These are phyloP conservation scores for Strigamia maritima DNA, from an alignment of 2,888 invertebrate species.

Conservation along the genomic window DNA sequence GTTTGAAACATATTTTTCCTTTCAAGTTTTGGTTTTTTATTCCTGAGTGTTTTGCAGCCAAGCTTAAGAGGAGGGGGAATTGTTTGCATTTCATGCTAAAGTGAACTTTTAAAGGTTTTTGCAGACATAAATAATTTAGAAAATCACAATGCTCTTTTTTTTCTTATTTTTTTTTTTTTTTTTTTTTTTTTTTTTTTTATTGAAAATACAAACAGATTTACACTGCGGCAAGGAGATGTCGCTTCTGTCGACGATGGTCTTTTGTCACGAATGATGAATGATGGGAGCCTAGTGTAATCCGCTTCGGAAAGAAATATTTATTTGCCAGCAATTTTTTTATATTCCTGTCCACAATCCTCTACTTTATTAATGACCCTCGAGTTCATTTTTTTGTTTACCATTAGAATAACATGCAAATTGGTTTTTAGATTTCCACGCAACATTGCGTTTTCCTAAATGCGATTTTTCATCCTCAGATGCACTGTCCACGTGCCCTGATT, in stretches of 20 bases:
- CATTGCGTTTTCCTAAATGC: background rate
- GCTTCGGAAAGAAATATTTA: slow-evolving; percentile 21
- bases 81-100: too few relatives aligned
- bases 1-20: too few relatives aligned
- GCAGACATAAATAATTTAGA: background rate
- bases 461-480: background rate
- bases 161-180: background rate
- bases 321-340: slow-evolving; percentile 8
- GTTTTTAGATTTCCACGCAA: background rate
- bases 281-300: slow-evolving; percentile 24
- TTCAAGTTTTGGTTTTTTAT: too few relatives aligned
- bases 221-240: slow-evolving; percentile 24
- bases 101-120: background rate
- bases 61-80: too few relatives aligned
- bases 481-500: slow-evolving; percentile 17
- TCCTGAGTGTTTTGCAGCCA: too few relatives aligned
- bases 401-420: background rate
- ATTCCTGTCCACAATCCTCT: slow-evolving; percentile 9
- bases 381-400: background rate
- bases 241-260: slow-evolving; percentile 24
- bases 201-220: slow-evolving; percentile 18
- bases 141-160: background rate
- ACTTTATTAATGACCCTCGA: slow-evolving; percentile 2
- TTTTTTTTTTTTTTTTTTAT: background rate
- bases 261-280: slow-evolving; percentile 29